Percentiles rank a stretch among this genome's conserved stretches.
Evolutionary conservation across 2,888 invertebrate species (phyloP).

Genomic region (Kuschelorhynchus macadamiae): DNA sequence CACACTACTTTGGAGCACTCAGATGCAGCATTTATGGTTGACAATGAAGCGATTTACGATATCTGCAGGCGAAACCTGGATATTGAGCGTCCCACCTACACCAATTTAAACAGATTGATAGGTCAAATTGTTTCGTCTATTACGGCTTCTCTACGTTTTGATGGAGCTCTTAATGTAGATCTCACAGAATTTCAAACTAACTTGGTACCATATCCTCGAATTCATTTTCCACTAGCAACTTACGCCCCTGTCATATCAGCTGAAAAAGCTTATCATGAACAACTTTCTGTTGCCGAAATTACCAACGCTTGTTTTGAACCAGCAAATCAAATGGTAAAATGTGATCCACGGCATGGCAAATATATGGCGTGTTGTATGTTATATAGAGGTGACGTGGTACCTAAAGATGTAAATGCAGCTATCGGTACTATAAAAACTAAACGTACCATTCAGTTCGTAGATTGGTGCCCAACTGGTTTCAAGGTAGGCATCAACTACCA

Average conservation of each 20-base stretch:
- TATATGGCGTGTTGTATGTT: slow-evolving; percentile 89
- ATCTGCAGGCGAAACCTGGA: slow-evolving; percentile 86
- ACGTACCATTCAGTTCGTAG: slow-evolving; percentile 92
- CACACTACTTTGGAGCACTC: slow-evolving; percentile 82
- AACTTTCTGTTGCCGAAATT: slow-evolving; percentile 76
- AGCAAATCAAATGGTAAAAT: slow-evolving; percentile 78
- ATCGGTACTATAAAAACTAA: slow-evolving; percentile 96
- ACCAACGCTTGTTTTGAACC: slow-evolving; percentile 88
- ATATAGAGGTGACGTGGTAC: slow-evolving; percentile 88
- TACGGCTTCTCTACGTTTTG: slow-evolving; percentile 79
- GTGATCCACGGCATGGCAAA: no score
- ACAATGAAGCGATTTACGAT: slow-evolving; percentile 90
- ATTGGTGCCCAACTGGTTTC: slow-evolving; percentile 89
- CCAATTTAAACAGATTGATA: slow-evolving; percentile 85
- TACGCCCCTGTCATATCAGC: slow-evolving; percentile 80
- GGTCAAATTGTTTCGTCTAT: slow-evolving; percentile 81
- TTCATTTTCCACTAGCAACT: slow-evolving; percentile 86
- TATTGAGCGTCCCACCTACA: slow-evolving; percentile 85
- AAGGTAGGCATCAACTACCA: slow-evolving; percentile 93
- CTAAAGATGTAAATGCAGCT: slow-evolving; percentile 94
- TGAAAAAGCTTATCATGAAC: slow-evolving; percentile 75
- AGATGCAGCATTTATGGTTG: slow-evolving; percentile 80
- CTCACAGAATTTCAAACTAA: slow-evolving; percentile 85
- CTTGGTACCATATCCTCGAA: slow-evolving; percentile 87
- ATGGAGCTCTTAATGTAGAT: slow-evolving; percentile 76